These are phyloP conservation scores for Drosophila subobscura DNA, from an alignment of 1,140 invertebrate species.

Conservation along the genomic window DNA sequence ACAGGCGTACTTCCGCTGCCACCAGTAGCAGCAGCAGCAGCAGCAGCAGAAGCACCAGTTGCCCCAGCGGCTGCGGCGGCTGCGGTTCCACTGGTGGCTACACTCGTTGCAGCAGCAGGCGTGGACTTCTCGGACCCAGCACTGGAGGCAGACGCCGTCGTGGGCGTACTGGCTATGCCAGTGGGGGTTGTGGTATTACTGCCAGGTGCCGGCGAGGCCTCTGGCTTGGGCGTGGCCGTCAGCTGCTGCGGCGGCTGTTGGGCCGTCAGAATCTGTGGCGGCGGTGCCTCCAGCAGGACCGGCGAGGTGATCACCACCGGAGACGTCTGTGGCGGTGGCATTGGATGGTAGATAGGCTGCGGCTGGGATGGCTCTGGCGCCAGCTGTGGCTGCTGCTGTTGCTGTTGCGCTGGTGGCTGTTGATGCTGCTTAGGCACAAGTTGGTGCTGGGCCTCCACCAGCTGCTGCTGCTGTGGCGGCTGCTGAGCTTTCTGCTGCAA, in stretches of 20 bases:
- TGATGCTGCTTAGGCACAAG: conserved; percentile 80
- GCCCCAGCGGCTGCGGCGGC: conserved; percentile 49
- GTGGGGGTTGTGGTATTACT: conserved; percentile 65
- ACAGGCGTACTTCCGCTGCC: conserved; percentile 83
- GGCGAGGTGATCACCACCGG: conserved; percentile 62
- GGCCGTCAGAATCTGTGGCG: conserved; percentile 63
- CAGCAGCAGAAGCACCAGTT: conserved; percentile 64
- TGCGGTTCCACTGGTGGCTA: conserved; percentile 15
- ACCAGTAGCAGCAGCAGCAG: conserved; percentile 66
- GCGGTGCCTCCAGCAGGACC: conserved; percentile 59
- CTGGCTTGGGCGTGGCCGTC: conserved; percentile 55
- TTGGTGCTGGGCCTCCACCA: conserved; percentile 66
- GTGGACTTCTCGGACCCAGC: conserved; percentile 55
- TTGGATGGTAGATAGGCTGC: conserved; percentile 62
- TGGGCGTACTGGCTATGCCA: conserved; percentile 65
- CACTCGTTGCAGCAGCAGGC: conserved; percentile 48
- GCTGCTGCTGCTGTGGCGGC: conserved; percentile 69
- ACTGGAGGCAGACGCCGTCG: conserved; percentile 34
- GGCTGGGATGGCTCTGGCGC: conserved; percentile 46
- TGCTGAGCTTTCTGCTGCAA: conserved; percentile 84
- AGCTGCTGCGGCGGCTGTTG: conserved; percentile 48
- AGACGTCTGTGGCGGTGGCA: conserved; percentile 74
- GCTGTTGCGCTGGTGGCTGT: conserved; percentile 60
- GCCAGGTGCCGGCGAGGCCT: conserved; percentile 55
- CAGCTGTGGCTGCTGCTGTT: conserved; percentile 45